Base-by-base conservation (phyloP, 2,888 invertebrate genomes). In the Drosophila yooni region DNA sequence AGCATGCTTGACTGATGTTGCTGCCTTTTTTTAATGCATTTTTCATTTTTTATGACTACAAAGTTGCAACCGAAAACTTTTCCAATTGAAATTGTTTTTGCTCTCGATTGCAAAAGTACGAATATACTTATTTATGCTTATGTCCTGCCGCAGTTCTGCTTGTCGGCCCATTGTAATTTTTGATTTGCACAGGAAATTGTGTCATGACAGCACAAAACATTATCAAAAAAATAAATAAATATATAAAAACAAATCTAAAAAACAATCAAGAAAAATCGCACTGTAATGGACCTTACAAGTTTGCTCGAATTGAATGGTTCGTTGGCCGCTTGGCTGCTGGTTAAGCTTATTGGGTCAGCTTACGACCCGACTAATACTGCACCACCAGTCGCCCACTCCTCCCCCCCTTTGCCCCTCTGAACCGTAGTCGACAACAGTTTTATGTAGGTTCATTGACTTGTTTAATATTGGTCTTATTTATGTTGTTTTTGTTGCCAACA, bases 61-160 rank as follows among this genome's bases (percentile, higher is more conserved):
- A 85, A 83, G 69, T 72, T 79, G 50, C 58, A 79, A 64, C 62
- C 53, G 57, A 57, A 82, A 86, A 88, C 69, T 91, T 89, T 90
- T 80, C 64, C 82, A 89, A 90, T 89, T 82, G 70, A 76, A 89
- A 81, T 83, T 82, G 83, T 81, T 88, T 80, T 76, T 74, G 73
- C 68, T 85, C 74, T 78, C 80, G 68, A 89, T 82, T 80, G 66
- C 53, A 65, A 48, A 66, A 69, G 59, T 36, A 62, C 46, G 31
- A 36, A 21, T 31, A 25, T 18, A 58, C 34, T 48, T 53, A 82
- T 83, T 76, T 76, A 76, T 76, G 64, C 68, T 61, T 66, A 72
- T 65, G 69, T 64, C 36, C 68, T 36, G 29, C 21, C 33, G 25
- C 48, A 57, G 60, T 71, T 40, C 36, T 36, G 18, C 52, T 69